Evolutionary conservation across 2,888 invertebrate genomes (phyloP).

Genomic region (Trichogramma evanescens): DNA sequence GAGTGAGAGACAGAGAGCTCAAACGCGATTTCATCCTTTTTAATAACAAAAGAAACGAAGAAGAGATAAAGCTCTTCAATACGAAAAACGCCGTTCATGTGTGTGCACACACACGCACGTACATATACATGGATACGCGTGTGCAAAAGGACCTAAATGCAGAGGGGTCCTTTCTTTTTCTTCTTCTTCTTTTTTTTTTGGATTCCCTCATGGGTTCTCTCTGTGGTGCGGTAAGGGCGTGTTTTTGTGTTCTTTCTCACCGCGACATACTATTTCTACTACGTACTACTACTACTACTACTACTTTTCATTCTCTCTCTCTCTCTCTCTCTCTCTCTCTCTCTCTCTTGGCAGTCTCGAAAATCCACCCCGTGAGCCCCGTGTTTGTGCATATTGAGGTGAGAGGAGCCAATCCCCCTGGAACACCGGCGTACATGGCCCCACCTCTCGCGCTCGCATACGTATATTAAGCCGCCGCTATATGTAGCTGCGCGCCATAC

Average conservation of each 20-base stretch:
- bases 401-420: too few species aligned
- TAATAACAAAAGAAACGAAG: not conserved
- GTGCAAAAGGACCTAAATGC: not conserved
- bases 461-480: too few species aligned
- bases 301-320: not conserved
- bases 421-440: too few species aligned
- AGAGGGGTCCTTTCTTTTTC: not conserved
- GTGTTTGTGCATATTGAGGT: too few species aligned
- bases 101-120: constrained; percentile 3
- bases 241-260: constrained; percentile 15
- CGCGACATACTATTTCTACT: too few species aligned
- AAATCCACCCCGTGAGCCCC: too few species aligned
- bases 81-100: not conserved
- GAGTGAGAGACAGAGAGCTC: too few species aligned
- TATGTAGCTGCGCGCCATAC: too few species aligned
- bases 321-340: constrained; percentile 1
- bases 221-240: constrained; percentile 11
- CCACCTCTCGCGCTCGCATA: too few species aligned
- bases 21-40: too few species aligned
- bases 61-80: not conserved
- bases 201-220: not conserved
- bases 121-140: not conserved
- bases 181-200: constrained; percentile 21
- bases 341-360: constrained; percentile 8
- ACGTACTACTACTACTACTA: not conserved